A percentile compares a stretch with the other conserved stretches of the same genome.
Evolutionary conservation across 2,113 vertebrate species (phyloP).

Genomic region (Rhynchomys soricoides): DNA sequence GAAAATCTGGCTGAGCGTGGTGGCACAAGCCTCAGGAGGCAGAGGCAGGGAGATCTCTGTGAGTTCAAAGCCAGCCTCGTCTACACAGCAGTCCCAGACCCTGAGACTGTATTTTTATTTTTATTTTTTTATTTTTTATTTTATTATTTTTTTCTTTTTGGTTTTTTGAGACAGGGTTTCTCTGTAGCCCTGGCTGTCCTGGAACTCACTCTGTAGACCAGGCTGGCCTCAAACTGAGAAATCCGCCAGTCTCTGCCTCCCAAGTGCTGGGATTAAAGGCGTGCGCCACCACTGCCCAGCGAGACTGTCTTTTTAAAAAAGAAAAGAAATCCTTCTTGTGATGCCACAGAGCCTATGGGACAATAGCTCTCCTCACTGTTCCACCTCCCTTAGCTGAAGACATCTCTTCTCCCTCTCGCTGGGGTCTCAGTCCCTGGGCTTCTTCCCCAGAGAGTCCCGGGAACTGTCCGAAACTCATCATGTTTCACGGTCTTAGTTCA

Average conservation of each 20-base stretch:
- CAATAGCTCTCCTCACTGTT: not conserved
- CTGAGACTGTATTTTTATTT: no score
- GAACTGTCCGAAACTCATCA: not conserved
- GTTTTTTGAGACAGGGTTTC: no score
- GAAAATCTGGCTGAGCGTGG: not conserved
- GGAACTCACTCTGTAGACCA: no score
- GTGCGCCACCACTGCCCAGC: no score
- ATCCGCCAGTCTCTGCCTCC: no score
- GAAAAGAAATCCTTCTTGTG: not conserved
- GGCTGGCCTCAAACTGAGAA: no score
- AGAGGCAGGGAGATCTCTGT: not conserved
- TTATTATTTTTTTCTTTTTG: no score
- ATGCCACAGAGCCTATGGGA: fast-evolving
- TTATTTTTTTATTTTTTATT: no score
- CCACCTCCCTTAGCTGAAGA: fast-evolving
- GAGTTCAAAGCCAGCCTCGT: not conserved
- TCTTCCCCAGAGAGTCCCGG: not conserved
- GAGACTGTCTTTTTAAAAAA: not conserved
- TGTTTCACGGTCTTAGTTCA: not conserved
- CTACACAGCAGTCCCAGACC: not conserved
- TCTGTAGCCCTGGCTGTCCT: no score
- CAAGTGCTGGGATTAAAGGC: no score
- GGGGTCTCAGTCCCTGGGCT: no score
- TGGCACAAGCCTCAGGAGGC: not conserved
- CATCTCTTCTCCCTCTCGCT: not conserved